phyloP scores from a whole-genome alignment of 2,888 invertebrate species.

The Drosophila eohydei region DNA sequence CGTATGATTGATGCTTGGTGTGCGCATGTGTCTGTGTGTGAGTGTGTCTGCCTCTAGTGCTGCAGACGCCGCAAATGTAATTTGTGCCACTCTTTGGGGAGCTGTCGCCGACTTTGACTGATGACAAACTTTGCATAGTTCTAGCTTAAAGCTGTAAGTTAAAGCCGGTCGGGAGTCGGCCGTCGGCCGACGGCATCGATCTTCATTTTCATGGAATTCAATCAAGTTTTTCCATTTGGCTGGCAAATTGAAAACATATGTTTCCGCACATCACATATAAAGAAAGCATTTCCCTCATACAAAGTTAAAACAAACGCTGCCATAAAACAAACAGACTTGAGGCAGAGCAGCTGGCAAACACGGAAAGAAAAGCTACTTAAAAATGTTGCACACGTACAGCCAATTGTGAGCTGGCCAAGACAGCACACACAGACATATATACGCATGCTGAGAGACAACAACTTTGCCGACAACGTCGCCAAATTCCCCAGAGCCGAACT shows the following conservation, averaged over 20 bases:
- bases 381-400: slow-evolving; percentile 81
- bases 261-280: slow-evolving; percentile 37
- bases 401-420: slow-evolving; percentile 68
- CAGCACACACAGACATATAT: slow-evolving; percentile 20
- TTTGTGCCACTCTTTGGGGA: slow-evolving; percentile 66
- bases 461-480: slow-evolving; percentile 62
- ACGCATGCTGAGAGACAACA: slow-evolving; percentile 57
- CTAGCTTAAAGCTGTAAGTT: slow-evolving; percentile 28
- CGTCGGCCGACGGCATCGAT: slow-evolving; percentile 30
- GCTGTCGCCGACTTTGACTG: slow-evolving; percentile 50
- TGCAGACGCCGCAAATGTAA: slow-evolving; percentile 71
- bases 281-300: slow-evolving; percentile 29
- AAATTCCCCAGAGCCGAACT: slow-evolving; percentile 67
- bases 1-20: slow-evolving; percentile 67
- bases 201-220: slow-evolving; percentile 69
- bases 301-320: slow-evolving; percentile 66
- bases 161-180: slow-evolving; percentile 19
- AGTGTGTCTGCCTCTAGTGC: slow-evolving; percentile 10
- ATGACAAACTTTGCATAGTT: slow-evolving; percentile 66
- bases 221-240: slow-evolving; percentile 80
- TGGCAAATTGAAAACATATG: slow-evolving; percentile 77
- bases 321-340: slow-evolving; percentile 67
- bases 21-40: slow-evolving; percentile 2
- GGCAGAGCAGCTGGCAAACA: slow-evolving; percentile 44
- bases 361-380: slow-evolving; percentile 69